Evolutionary conservation across 2,888 invertebrate genomes (phyloP).

Genomic region (Octodonta nipae): DNA sequence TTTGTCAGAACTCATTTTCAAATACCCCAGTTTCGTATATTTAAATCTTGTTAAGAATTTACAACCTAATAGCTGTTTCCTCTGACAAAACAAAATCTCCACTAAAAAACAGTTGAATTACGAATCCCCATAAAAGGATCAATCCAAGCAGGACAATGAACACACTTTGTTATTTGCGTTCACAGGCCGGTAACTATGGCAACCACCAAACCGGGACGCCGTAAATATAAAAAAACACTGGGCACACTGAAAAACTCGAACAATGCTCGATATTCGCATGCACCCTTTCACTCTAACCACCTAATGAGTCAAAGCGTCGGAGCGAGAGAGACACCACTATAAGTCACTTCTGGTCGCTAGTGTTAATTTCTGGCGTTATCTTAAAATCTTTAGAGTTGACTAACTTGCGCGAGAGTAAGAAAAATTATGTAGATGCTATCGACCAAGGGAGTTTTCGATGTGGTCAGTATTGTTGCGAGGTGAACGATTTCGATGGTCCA

Average conservation of each 20-base stretch:
- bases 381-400: conserved; percentile 39
- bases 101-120: no score
- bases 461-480: conserved; percentile 24
- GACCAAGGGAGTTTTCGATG: conserved; percentile 25
- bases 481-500: not conserved
- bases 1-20: no score
- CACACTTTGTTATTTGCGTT: conserved; percentile 2
- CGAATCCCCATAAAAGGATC: no score
- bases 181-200: conserved; percentile 27
- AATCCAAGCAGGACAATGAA: not conserved
- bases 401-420: conserved; percentile 39
- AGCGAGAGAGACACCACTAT: conserved; percentile 15
- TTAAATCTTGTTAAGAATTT: no score
- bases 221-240: conserved; percentile 31
- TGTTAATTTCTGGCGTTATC: conserved; percentile 39
- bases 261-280: conserved; percentile 25
- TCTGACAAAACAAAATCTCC: no score
- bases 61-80: no score
- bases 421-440: conserved; percentile 35
- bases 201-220: conserved; percentile 34
- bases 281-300: conserved; percentile 11
- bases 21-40: no score
- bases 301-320: conserved; percentile 2
- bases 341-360: conserved; percentile 29
- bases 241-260: conserved; percentile 24